Base-by-base conservation (phyloP, 2,113 vertebrate species). In the Sorex araneus region DNA sequence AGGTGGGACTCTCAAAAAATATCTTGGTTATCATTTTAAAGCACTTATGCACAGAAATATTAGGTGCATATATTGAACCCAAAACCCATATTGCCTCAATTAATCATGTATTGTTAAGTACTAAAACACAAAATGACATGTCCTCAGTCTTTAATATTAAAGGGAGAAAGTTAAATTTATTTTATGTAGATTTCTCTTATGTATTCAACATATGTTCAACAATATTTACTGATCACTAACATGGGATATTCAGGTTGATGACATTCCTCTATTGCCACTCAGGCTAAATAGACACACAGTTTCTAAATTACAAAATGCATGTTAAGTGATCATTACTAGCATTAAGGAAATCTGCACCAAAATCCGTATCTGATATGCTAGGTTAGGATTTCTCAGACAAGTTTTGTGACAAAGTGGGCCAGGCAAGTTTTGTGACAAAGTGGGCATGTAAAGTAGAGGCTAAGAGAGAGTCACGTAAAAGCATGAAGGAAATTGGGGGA, bases 1-100 rank as follows among this genome's bases (percentile, higher is more conserved):
- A 12, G 47, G 47, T 50, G 47, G 9, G 47, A 50, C 9, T 9
- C 47, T 9, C 2, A 6, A 60, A 60, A 11, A 60, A 30, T 79
- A 23, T 34, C 36, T 74, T 66, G 89, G 15, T 23, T 2, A 90
- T 25, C 18, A 0, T 75, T 87, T 74, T 60, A 75, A 88, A 60
- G 18, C 57, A 60, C 57, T 60, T 21, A 60, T 69, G 21, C 13
- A 92, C 21, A 60, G 4, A 73, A 60, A 2, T 63, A 47, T 21
- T 27, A 74, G 19, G 66, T 34, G 57, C 8, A 74, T 32, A 79
- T 36, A 82, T 43, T 34, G 63, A 77, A 19, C 60, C 45, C 28
- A 82, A 79, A 94, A 57, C 16, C 12, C 12, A 45, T 50, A 82
- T 28, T 91, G n/a, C 10, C 16, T 84, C 18, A 81, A 16, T 92